A percentile compares a stretch with the other conserved stretches of the same genome.
These are phyloP conservation scores for Misgurnus mizolepis DNA, from an alignment of 2,113 vertebrate species.

Conservation along the genomic window DNA sequence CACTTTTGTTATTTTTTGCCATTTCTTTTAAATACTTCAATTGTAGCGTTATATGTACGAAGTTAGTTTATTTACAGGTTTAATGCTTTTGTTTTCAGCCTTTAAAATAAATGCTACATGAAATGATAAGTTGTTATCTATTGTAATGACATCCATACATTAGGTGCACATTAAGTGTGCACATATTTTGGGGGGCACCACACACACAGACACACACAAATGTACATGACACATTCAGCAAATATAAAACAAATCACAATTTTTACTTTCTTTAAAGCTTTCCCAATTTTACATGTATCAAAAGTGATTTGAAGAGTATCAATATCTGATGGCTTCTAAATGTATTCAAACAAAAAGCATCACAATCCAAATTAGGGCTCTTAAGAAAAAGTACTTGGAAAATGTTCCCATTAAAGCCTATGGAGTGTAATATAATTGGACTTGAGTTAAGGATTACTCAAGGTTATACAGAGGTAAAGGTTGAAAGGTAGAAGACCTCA, in stretches of 20 bases:
- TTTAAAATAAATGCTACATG: background rate
- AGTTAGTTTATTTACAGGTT: no score
- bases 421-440: background rate
- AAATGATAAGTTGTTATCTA: background rate
- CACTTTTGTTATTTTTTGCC: background rate
- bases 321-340: no score
- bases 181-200: background rate
- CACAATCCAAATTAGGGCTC: background rate
- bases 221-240: background rate
- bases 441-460: background rate
- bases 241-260: background rate
- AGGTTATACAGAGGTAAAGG: slow-evolving; percentile 9
- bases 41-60: no score
- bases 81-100: no score
- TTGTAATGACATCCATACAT: background rate
- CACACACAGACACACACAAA: background rate
- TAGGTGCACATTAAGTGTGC: background rate
- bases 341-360: background rate
- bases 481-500: slow-evolving; percentile 2
- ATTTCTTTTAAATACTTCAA: no score
- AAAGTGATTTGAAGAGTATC: background rate
- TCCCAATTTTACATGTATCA: background rate
- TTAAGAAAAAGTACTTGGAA: background rate
- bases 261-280: background rate
- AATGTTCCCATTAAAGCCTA: background rate